Percentiles rank a stretch among this genome's conserved stretches.
These are phyloP conservation scores for Phocoena phocoena DNA, from an alignment of 2,113 vertebrate species.

Conservation along the genomic window DNA sequence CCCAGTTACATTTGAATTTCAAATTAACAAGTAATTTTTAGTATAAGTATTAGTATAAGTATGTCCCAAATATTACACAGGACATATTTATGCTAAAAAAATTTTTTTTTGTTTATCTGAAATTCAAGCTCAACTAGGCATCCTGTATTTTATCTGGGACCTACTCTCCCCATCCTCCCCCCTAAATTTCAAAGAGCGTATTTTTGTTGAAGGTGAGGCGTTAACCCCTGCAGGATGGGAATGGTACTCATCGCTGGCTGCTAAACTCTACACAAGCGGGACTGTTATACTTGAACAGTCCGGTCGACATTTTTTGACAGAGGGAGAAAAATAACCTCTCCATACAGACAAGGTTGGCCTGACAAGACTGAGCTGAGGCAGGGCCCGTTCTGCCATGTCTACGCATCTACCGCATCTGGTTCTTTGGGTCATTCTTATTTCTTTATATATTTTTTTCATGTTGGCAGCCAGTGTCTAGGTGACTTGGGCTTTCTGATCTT, in stretches of 20 bases:
- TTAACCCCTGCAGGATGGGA: not conserved
- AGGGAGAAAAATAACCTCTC: not conserved
- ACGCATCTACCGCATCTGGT: rapidly evolving
- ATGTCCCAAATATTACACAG: not conserved
- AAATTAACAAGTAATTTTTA: not conserved
- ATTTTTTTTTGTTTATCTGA: not conserved
- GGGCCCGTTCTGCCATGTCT: not conserved
- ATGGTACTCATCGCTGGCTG: rapidly evolving
- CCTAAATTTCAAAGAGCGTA: too few relatives aligned
- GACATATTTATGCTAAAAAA: not conserved
- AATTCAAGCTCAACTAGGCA: not conserved
- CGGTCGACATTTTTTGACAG: rapidly evolving
- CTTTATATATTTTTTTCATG: not conserved
- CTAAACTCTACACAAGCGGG: not conserved
- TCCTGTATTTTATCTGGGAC: not conserved
- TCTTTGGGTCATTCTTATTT: too few relatives aligned
- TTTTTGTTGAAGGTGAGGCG: not conserved
- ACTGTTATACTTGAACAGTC: not conserved
- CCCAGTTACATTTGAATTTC: not conserved
- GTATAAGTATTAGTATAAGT: not conserved
- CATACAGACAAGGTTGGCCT: not conserved
- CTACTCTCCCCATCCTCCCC: too few relatives aligned
- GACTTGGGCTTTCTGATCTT: not conserved
- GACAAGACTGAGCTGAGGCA: rapidly evolving
- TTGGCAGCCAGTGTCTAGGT: not conserved